Conservation (phyloP, 2,888 invertebrate species). For the Sepiola atlantica region DNA sequence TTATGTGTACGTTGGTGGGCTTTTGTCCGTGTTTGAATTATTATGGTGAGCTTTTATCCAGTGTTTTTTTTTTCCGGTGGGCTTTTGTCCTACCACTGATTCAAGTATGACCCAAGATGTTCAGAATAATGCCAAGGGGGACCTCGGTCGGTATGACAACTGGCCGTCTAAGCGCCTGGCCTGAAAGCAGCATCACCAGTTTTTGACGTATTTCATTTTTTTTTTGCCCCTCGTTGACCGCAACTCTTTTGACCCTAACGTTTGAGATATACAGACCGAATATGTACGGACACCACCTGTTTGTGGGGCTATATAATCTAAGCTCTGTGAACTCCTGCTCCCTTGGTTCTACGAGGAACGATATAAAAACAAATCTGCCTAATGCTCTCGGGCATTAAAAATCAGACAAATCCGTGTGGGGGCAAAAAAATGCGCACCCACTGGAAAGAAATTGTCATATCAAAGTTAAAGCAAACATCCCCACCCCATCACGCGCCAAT, state of each 20-base stretch:
- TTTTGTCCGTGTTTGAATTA: too few species aligned
- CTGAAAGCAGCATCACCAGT: too few species aligned
- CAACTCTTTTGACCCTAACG: neutral
- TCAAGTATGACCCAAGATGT: too few species aligned
- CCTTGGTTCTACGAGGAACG: too few species aligned
- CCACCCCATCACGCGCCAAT: neutral
- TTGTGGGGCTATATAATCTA: neutral
- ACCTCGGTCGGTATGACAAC: too few species aligned
- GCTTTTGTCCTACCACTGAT: too few species aligned
- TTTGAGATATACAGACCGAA: neutral
- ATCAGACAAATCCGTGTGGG: neutral
- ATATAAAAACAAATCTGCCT: neutral
- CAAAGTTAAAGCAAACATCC: neutral
- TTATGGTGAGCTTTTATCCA: too few species aligned
- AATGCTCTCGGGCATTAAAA: neutral
- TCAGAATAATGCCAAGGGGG: too few species aligned
- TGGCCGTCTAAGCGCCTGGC: too few species aligned
- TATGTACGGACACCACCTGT: neutral
- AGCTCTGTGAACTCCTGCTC: neutral
- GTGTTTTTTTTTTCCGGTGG: too few species aligned
- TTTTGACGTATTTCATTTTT: neutral
- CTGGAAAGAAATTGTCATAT: neutral
- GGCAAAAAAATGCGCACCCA: neutral
- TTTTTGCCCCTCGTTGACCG: neutral
- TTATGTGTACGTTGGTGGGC: too few species aligned